Base-by-base conservation (phyloP, 2,888 invertebrate species). In the Drosophila suboccidentalis region DNA sequence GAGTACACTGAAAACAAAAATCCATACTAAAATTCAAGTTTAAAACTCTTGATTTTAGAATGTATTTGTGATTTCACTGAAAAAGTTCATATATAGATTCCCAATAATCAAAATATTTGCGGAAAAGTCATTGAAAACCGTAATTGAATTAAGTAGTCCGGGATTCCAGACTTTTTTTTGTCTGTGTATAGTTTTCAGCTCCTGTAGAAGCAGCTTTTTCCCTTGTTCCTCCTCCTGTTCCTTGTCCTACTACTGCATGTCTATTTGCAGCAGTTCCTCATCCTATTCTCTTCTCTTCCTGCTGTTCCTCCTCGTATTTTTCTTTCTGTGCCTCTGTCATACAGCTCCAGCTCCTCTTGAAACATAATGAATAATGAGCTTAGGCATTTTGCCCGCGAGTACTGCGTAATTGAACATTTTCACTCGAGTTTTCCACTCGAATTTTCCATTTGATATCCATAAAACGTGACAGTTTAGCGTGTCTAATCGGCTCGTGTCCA, bases 381-480 rank as follows among this genome's bases (percentile, higher is more conserved):
- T 71, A 68, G 67, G 10, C 15, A 26, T 13, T 22, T 50, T 26
- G 50, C 60, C 55, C 73, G 46, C 74, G 9, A 69, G 69, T 57
- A 36, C 26, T 53, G 63, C 63, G 26, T 78, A 66, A 74, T 75
- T 78, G 80, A 53, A 54, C 44, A 72, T 71, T 68, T 61, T 67
- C 57, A 75, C 74, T 80, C 54, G 58, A 63, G 64, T 61, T 79
- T 79, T 58, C 29, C 43, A 62, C 62, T 65, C 39, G 74, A 61
- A 50, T 70, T 75, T 71, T 65, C 69, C 71, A 66, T 81, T 82
- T 65, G 68, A 82, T 79, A 82, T 71, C 71, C 83, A 61, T 50
- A 58, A 46, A 68, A 86, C 85, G 85, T 85, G 88, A 86, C 80
- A 74, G 75, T 71, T 77, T 63, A 60, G 60, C 58, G 32, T 26